phyloP scores from a whole-genome alignment of 1,140 invertebrate genomes.

The Drosophila funebris region DNA sequence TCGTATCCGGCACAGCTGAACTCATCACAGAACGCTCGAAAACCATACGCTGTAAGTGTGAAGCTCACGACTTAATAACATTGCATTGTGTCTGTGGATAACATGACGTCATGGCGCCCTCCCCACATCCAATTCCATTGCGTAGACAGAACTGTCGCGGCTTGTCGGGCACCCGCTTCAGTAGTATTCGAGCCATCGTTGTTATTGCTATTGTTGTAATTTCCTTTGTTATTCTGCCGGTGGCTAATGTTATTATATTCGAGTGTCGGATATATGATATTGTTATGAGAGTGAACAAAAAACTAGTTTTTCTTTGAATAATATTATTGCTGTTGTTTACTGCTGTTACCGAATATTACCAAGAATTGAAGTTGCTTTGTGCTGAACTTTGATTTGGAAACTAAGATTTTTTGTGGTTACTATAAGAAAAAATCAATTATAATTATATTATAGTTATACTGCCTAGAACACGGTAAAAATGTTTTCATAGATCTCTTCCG shows the following conservation, averaged over 20 bases:
- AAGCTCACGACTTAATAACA: slow-evolving; percentile 46
- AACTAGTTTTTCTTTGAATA: slow-evolving; percentile 69
- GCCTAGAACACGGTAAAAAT: not conserved
- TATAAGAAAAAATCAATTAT: not conserved
- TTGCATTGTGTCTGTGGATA: slow-evolving; percentile 1
- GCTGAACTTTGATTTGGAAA: slow-evolving; percentile 20
- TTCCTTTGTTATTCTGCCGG: slow-evolving; percentile 53
- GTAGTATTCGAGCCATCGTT: slow-evolving; percentile 59
- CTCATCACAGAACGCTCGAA: slow-evolving; percentile 84
- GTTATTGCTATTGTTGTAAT: slow-evolving; percentile 40
- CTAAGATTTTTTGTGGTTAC: not conserved
- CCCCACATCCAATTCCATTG: slow-evolving; percentile 59
- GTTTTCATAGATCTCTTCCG: not conserved
- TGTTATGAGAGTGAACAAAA: slow-evolving; percentile 32
- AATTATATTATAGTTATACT: no score
- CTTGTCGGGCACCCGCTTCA: slow-evolving; percentile 25
- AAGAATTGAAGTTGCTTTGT: slow-evolving; percentile 25
- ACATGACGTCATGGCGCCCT: slow-evolving; percentile 66
- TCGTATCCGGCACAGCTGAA: slow-evolving; percentile 84
- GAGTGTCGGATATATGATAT: slow-evolving; percentile 59
- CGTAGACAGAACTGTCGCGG: slow-evolving; percentile 23
- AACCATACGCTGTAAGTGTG: slow-evolving; percentile 83
- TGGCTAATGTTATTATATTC: slow-evolving; percentile 26
- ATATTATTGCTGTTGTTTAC: slow-evolving; percentile 46
- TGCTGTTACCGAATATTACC: slow-evolving; percentile 15